Conservation (phyloP, 2,113 vertebrate genomes). For the Anhinga rufa region DNA sequence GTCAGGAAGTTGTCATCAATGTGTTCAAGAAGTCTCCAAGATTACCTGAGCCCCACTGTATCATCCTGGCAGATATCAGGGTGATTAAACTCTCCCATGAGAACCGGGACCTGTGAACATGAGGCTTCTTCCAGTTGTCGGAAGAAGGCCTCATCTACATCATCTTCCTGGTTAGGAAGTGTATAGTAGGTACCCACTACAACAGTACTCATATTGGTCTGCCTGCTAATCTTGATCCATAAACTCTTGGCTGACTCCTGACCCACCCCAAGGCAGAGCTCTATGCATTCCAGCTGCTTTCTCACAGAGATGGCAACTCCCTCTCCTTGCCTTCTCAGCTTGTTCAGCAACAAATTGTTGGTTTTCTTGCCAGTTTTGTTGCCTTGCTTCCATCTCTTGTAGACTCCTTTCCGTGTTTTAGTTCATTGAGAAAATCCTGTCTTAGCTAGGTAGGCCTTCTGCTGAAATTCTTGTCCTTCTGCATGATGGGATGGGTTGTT, state of each 20-base stretch:
- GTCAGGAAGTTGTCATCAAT: not conserved
- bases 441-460: not conserved
- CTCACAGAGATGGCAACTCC: not conserved
- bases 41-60: not conserved
- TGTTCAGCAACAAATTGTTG: not conserved
- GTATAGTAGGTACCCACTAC: not conserved
- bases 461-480: not conserved
- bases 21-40: not conserved
- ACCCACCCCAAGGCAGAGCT: not conserved
- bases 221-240: not conserved
- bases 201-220: not conserved
- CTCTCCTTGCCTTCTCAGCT: not conserved
- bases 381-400: not conserved
- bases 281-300: not conserved
- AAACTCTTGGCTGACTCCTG: not conserved
- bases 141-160: not conserved
- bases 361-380: not conserved
- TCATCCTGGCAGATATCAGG: not conserved
- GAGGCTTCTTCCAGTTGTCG: not conserved
- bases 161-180: not conserved
- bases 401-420: not conserved
- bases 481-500: not conserved
- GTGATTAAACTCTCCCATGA: not conserved
- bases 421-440: not conserved
- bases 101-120: not conserved